Evolutionary conservation across 37 sponge, comb jelly and placozoan species (phyloP).

Genomic region (Hormiphora californensis): DNA sequence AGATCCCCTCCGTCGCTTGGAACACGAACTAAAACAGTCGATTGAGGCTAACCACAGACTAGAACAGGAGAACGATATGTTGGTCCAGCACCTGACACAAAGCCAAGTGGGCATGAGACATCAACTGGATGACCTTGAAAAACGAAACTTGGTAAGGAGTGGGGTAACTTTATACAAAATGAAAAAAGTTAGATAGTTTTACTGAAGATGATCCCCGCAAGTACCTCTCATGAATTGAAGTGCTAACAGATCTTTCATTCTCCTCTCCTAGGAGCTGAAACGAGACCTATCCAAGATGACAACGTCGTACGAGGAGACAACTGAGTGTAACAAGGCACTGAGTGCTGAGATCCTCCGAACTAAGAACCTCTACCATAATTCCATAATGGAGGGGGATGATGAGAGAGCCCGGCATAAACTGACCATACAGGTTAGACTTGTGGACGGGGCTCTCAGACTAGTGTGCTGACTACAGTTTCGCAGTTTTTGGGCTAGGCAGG

Average conservation of each 20-base stretch:
- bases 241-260: no score
- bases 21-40: constrained; percentile 42
- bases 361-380: constrained; percentile 39
- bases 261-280: not conserved
- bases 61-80: constrained; percentile 84
- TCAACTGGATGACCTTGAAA: constrained; percentile 77
- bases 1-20: constrained; percentile 1
- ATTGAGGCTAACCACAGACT: constrained; percentile 59
- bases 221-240: no score
- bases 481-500: not conserved
- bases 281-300: constrained; percentile 50
- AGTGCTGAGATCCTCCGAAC: constrained; percentile 17
- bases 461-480: no score
- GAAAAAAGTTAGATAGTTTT: no score
- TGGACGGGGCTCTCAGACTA: no score
- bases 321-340: constrained; percentile 1
- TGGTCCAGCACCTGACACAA: constrained; percentile 79
- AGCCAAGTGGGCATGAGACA: constrained; percentile 77
- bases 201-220: no score
- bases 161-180: no score
- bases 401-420: constrained; percentile 39
- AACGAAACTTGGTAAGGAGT: constrained; percentile 38
- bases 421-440: constrained; percentile 16
- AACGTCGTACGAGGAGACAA: not conserved
- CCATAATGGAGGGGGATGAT: constrained; percentile 51